phyloP scores from a whole-genome alignment of 2,797 vertebrate species.

The Tenualosa thibaudeaui region DNA sequence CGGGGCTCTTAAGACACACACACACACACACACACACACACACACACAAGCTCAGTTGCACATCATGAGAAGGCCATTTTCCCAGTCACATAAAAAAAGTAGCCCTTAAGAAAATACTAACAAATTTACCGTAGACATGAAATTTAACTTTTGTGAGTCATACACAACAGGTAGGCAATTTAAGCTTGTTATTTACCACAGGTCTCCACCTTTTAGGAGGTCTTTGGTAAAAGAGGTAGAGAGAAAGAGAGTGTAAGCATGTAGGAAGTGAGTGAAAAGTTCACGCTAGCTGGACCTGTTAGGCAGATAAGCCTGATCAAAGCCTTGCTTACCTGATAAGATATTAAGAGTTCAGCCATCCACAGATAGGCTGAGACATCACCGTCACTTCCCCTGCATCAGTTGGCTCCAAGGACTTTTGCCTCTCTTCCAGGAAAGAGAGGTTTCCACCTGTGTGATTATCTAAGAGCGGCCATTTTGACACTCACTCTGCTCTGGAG shows the following conservation, averaged over 20 bases:
- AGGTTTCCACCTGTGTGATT: conserved; percentile 23
- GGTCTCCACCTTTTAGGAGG: neutral
- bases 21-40: neutral
- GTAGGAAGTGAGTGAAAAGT: conserved; percentile 33
- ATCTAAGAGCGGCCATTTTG: conserved; percentile 14
- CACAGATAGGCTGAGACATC: conserved; percentile 37
- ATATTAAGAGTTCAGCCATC: conserved; percentile 39
- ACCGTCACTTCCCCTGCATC: conserved; percentile 37
- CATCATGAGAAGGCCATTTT: neutral
- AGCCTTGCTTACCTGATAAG: conserved; percentile 40
- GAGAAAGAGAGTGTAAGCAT: neutral
- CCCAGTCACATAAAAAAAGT: neutral
- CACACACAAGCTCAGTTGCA: neutral
- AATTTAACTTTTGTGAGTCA: neutral
- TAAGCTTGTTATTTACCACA: neutral
- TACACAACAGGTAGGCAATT: neutral
- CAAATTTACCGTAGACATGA: neutral
- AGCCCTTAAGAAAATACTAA: neutral
- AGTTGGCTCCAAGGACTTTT: conserved; percentile 42
- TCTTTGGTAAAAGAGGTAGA: neutral
- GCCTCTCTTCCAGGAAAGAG: conserved; percentile 22
- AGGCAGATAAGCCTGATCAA: conserved; percentile 44
- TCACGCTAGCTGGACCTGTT: conserved; percentile 36
- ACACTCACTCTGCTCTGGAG: neutral
- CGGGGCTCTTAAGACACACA: neutral